Base-by-base conservation (phyloP, 2,888 invertebrate species). In the Meganola albula region DNA sequence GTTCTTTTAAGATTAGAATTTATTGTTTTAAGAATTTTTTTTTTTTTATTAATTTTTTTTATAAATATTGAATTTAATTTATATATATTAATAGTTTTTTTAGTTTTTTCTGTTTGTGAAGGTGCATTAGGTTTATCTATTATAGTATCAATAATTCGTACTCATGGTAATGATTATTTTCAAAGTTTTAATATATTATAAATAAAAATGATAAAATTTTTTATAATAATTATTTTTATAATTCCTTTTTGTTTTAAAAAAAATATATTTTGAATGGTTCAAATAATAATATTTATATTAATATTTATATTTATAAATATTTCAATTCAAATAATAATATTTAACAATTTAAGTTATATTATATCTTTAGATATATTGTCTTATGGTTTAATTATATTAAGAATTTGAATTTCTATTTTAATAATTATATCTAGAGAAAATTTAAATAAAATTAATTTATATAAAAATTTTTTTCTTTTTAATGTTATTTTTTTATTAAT, bases 151-250 rank as follows among this genome's bases (percentile, higher is more conserved):
- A 75, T 90, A 75, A 84, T 89, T 84, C 90, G 90, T 7, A 80
- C 80, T 40, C 83, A 88, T 80, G 90, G 90, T 0, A 89, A 87
- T 82, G 90, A 90, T 87, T 88, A 88, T 87, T 88, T 88, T 85
- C 77, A 87, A 67, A 77, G 82, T 59, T 88, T 89, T 82, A 87
- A 57, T 59, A 66, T 83, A 66, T 79, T 77, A 74, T 79, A 77
- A 54, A 74, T 8, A 12, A 29, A 12, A 33, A 88, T 90, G 88
- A 82, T 89, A 88, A 88, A 82, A 71, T 75, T 87, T 77, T 62
- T 87, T 54, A 53, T 87, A 34, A 63, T 75, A 57, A 44, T 87
- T 60, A 27, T 79, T 46, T 83, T 87, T 83, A 63, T 88, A 60
- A 72, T 85, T 58, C 82, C 83, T 64, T 69, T 87, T 59, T 80